These are phyloP conservation scores for Drosophila recens DNA, from an alignment of 2,888 invertebrate genomes.

Conservation along the genomic window DNA sequence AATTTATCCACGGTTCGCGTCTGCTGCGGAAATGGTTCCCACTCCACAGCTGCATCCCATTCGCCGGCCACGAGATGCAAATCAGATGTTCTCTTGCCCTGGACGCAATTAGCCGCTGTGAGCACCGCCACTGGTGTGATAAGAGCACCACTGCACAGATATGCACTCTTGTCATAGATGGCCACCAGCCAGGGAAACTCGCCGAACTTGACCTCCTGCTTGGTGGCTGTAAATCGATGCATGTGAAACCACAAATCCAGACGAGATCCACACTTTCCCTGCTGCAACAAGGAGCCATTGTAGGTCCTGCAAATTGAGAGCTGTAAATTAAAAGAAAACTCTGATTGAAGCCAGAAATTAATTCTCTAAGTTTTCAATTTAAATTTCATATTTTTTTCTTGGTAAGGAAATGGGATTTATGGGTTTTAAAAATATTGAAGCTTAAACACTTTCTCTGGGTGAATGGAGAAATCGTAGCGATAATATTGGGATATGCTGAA, in stretches of 20 bases:
- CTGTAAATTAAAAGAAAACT: background rate
- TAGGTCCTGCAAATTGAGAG: conserved; percentile 2
- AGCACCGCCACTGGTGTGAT: conserved; percentile 55
- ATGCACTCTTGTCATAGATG: conserved; percentile 34
- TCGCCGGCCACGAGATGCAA: conserved; percentile 62
- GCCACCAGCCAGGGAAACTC: conserved; percentile 70
- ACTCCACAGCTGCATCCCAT: conserved; percentile 63
- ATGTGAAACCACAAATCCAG: conserved; percentile 62
- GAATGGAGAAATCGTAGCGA: no score
- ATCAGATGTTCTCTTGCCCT: background rate
- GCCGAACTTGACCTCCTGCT: conserved; percentile 52
- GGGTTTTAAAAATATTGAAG: no score
- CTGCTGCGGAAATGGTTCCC: conserved; percentile 57
- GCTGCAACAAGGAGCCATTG: conserved; percentile 1
- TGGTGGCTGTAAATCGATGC: conserved; percentile 54
- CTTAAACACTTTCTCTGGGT: no score
- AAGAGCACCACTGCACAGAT: conserved; percentile 62
- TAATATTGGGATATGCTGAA: no score
- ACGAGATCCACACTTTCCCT: conserved; percentile 50
- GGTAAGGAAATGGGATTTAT: no score
- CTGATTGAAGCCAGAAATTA: background rate
- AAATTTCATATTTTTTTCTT: background rate
- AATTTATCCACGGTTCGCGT: conserved; percentile 44
- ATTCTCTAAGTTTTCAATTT: background rate
- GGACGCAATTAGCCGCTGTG: conserved; percentile 61